Base-by-base conservation (phyloP, 2,113 vertebrate genomes). In the Terrapene triunguis region DNA sequence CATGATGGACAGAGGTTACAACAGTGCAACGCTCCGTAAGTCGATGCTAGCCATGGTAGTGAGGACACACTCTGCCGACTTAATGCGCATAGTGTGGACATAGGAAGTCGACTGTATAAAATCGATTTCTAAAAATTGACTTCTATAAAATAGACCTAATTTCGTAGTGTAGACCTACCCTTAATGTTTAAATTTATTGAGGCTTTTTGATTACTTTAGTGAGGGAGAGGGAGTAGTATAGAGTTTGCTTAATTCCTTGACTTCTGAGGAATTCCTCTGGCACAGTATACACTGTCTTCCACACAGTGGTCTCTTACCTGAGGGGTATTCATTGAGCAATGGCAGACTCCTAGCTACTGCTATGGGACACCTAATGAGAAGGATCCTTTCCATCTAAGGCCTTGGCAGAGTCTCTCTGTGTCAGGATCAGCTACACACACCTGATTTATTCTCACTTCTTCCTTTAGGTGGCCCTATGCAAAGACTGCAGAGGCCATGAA, bases 381-480 rank as follows among this genome's bases (percentile, higher is more conserved):
- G 22, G 74, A 74, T 74, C 38, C 2, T 16, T 55, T 17, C 17
- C 38, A 2, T 48, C 7, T 6, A 0, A 4, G 10, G 22, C 47
- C 16, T 54, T 29, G 0, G 0, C 2, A 78, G 62, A 6, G 2
- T 7, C 1, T 0, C 32, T 0, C 72, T 1, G 1, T 3, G 11
- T 0, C 4, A 53, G 2, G 32, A 11, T 0, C 0, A 5, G 16
- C 35, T 27, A 17, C 32, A 47, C 19, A 25, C 29, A 3, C 0
- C 7, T 25, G 1, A 3, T 8, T 44, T 35, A 2, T 27, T 29
- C 38, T 95, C n/a, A n/a, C 42, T 42, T 80, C 35, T 55, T 44
- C 53, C 78, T 53, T n/a, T 9, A 99, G 99, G 85, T 99, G 98
- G 98, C 99, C 99, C 2, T 96, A 98, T 1, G 99, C 99, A 8